Base-by-base conservation (phyloP, 2,888 invertebrate species). In the Brenthis hecate region DNA sequence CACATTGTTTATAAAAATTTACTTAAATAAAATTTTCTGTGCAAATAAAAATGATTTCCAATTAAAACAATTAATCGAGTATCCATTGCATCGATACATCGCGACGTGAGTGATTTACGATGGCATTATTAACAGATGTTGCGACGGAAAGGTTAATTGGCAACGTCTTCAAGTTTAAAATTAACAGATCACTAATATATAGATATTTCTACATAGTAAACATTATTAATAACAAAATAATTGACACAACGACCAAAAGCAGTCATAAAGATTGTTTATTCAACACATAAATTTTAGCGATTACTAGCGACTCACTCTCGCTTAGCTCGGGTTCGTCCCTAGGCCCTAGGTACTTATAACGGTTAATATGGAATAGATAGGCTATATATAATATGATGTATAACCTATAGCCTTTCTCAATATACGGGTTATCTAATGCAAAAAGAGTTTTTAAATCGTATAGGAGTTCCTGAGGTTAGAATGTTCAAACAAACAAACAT, bases 71-170 rank as follows among this genome's bases (percentile, higher is more conserved):
- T 62, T 81, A 81, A 83, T 83, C 78, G 79, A 77, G 71, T 76
- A 86, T 87, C 81, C 85, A 84, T 84, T 73, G 61, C 66, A 55
- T 65, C 55, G 65, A 69, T 64, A 66, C 65, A 69, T 69, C 69
- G 70, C 79, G 80, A 80, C 81, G 75, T 75, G 73, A 75, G 66
- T 79, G 85, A 90, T 90, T 88, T 87, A 90, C 82, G 82, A 79
- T 76, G 78, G 78, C 83, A 83, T 85, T 86, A 86, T 81, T 81
- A 78, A 73, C 77, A 77, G 82, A 82, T 82, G 85, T 83, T 83
- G 80, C 79, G 76, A 81, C 79, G 82, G 83, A 87, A 86, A 85
- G 87, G 85, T 86, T 87, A 89, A 89, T 90, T 87, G 85, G 85
- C 75, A 80, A 81, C 80, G 83, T 81, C 79, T 83, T 82, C 73